These are phyloP conservation scores for Chaetogeoica ovagalla DNA, from an alignment of 2,888 invertebrate genomes.

Conservation along the genomic window DNA sequence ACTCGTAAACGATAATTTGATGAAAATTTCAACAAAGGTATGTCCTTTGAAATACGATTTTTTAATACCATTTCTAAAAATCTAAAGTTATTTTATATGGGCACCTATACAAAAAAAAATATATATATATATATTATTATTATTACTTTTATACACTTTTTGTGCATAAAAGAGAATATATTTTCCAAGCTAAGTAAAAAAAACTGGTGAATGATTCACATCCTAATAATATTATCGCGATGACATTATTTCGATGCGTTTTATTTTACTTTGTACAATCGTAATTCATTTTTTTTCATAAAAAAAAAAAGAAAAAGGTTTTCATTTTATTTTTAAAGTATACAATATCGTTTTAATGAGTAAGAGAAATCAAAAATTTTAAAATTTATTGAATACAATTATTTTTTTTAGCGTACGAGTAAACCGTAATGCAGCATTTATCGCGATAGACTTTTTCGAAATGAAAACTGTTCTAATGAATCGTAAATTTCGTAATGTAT, in stretches of 20 bases:
- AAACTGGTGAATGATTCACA: slow-evolving; percentile 13
- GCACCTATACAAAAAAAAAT: background rate
- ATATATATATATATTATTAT: background rate
- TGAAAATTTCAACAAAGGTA: background rate
- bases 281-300: background rate
- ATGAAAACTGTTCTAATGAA: too few species aligned
- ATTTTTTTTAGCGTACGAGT: too few species aligned
- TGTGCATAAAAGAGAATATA: slow-evolving; percentile 9
- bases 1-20: slow-evolving; percentile 4
- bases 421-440: too few species aligned
- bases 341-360: too few species aligned
- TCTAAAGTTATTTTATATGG: background rate
- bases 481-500: too few species aligned
- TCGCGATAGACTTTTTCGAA: too few species aligned
- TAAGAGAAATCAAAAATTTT: too few species aligned
- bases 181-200: background rate
- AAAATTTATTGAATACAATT: too few species aligned
- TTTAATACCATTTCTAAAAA: slow-evolving; percentile 7
- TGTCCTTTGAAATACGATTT: slow-evolving; percentile 15
- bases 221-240: slow-evolving; percentile 15
- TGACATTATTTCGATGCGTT: background rate
- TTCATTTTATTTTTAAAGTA: too few species aligned
- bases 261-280: background rate
- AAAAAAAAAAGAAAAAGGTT: too few species aligned
- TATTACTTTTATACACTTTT: background rate